Base-by-base conservation (phyloP, 2,797 vertebrate genomes). In the Allenopithecus nigroviridis region DNA sequence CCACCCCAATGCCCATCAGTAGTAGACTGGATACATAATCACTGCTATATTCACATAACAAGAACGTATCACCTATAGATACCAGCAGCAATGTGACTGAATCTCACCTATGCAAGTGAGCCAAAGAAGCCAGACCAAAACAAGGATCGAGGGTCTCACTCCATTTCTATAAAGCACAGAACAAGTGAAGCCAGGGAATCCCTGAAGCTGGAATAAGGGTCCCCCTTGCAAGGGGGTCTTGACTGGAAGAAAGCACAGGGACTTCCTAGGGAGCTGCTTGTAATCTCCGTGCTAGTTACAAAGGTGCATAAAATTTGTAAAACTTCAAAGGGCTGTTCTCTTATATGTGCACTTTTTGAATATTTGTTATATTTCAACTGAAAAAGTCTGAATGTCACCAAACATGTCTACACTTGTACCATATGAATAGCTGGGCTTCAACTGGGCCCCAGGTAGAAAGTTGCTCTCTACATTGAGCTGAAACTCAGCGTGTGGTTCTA, bases 201-300 rank as follows among this genome's bases (percentile, higher is more conserved):
- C 14, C 55, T n/a, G 55, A 70, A 79, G 36, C 21, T 86, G 46
- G 80, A 46, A 30, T 36, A 26, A 13, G 0, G 22, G 19, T 55
- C 30, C 28, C 16, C 33, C 75, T 70, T 59, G n/a, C 46, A 13
- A 33, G 53, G 6, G 11, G 30, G 9, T 48, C 30, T 17, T 57
- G 59, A n/a, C n/a, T 26, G 14, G 80, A 36, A 64, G n/a, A n/a
- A 46, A 74, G 12, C 19, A 61, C 26, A 10, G 30, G 19, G 24
- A 6, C 64, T 85, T 33, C 16, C 48, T 13, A 17, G 22, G 57
- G 24, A 87, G 21, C 7, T 5, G 33, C 36, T 16, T 17, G 24
- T 6, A 21, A 46, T 21, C 16, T 7, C 5, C 0, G 2, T 1
- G 55, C 4, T 84, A 2, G 5, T n/a, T 21, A 19, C 1, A 5